Evolutionary conservation across 2,888 invertebrate genomes (phyloP).

Genomic region (Panopea generosa): DNA sequence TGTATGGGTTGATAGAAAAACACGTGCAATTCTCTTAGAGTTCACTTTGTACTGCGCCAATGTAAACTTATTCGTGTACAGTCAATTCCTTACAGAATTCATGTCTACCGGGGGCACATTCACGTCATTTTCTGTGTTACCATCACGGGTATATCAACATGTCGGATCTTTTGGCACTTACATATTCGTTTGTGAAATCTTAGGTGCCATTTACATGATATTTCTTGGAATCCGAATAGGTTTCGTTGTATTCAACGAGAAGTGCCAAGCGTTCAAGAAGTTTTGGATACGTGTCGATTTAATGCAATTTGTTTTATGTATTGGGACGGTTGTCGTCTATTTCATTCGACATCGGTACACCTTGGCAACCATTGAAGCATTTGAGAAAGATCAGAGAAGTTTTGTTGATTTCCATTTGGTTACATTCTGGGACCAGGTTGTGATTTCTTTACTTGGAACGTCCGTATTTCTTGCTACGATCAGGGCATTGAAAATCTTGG

Average conservation of each 20-base stretch:
- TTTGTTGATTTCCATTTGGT: constrained; percentile 72
- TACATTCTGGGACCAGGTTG: constrained; percentile 65
- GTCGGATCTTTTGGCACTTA: constrained; percentile 55
- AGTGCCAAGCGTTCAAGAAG: constrained; percentile 46
- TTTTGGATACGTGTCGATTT: constrained; percentile 68
- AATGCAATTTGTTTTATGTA: constrained; percentile 40
- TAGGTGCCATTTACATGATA: constrained; percentile 49
- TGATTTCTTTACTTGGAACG: constrained; percentile 57
- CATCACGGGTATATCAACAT: constrained; percentile 65
- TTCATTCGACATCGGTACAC: constrained; percentile 48
- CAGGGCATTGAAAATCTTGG: constrained; percentile 66
- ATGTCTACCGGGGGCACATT: constrained; percentile 74
- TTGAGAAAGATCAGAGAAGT: constrained; percentile 58
- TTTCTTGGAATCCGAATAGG: constrained; percentile 45
- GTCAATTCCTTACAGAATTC: constrained; percentile 72
- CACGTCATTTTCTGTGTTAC: constrained; percentile 61
- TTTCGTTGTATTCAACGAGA: constrained; percentile 49
- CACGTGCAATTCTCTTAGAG: constrained; percentile 74
- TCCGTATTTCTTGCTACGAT: constrained; percentile 66
- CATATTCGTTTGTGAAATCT: constrained; percentile 59
- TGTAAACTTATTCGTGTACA: constrained; percentile 72
- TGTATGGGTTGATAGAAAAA: constrained; percentile 75
- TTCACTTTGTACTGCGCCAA: constrained; percentile 75
- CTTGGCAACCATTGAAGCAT: constrained; percentile 47
- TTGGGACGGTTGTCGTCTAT: constrained; percentile 54